phyloP scores from a whole-genome alignment of 2,888 invertebrate genomes.

The Drosophila cracens region DNA sequence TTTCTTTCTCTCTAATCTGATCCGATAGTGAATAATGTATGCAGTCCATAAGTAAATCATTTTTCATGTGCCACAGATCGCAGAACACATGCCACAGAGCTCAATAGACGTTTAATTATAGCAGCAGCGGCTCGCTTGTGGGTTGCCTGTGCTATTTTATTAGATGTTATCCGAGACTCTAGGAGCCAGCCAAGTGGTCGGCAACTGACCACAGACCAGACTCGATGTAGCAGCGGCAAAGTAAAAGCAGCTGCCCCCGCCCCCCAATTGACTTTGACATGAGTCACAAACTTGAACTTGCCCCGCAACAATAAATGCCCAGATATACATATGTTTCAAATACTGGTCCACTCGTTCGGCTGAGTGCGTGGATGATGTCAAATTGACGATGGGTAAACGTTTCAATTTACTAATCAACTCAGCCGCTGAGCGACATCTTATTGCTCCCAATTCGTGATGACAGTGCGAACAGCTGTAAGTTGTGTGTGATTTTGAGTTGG shows the following conservation, averaged over 20 bases:
- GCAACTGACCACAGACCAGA: conserved; percentile 59
- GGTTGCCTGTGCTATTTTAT: conserved; percentile 55
- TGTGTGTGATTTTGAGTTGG: background rate
- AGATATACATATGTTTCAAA: conserved; percentile 37
- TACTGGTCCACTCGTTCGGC: conserved; percentile 1
- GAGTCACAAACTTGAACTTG: conserved; percentile 80
- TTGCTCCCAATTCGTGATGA: conserved; percentile 23
- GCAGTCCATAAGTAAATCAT: conserved; percentile 23
- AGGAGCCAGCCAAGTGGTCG: conserved; percentile 52
- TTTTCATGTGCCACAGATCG: conserved; percentile 72
- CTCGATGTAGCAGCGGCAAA: conserved; percentile 20
- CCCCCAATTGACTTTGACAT: conserved; percentile 46
- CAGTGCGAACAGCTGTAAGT: conserved; percentile 44
- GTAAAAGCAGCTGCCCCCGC: conserved; percentile 26
- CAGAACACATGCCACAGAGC: conserved; percentile 49
- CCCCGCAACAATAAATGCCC: conserved; percentile 31
- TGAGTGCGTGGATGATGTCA: conserved; percentile 51
- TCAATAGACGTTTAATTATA: conserved; percentile 70
- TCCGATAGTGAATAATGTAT: background rate
- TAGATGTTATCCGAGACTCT: conserved; percentile 67
- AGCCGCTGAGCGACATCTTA: conserved; percentile 41
- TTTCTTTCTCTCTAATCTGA: background rate
- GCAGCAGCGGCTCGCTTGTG: conserved; percentile 30
- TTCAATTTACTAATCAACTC: conserved; percentile 58
- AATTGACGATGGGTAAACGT: conserved; percentile 43